Conservation (phyloP, 2,113 vertebrate species). For the Neogale vison region DNA sequence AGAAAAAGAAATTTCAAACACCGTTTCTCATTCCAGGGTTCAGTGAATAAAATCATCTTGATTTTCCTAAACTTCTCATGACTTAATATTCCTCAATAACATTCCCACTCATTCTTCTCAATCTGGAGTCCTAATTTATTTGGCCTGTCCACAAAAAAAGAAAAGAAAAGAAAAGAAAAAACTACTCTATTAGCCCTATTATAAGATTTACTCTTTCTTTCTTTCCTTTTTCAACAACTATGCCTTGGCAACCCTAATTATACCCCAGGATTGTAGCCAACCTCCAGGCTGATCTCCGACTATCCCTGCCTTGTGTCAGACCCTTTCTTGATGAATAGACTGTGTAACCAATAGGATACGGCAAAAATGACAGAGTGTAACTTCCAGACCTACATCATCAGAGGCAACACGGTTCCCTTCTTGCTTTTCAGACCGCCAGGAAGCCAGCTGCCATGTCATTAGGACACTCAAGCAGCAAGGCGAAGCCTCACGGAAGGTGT, state of each 20-base stretch:
- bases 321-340: background rate
- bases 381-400: background rate
- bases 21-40: background rate
- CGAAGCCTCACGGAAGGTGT: background rate
- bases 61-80: background rate
- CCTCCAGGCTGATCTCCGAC: background rate
- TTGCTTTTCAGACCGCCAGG: background rate
- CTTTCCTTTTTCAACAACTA: background rate
- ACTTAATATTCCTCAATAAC: background rate
- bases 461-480: background rate
- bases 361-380: background rate
- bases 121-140: background rate
- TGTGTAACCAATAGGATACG: background rate
- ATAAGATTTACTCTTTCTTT: background rate
- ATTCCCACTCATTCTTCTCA: background rate
- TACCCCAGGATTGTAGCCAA: background rate
- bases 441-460: background rate
- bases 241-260: background rate
- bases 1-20: conserved; percentile 16
- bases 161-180: background rate
- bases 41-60: conserved; percentile 2
- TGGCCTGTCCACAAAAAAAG: background rate
- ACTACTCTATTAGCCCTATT: background rate
- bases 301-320: background rate
- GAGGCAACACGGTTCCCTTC: background rate